Base-by-base conservation (phyloP, 2,888 invertebrate species). In the Yponomeuta plumbellus region DNA sequence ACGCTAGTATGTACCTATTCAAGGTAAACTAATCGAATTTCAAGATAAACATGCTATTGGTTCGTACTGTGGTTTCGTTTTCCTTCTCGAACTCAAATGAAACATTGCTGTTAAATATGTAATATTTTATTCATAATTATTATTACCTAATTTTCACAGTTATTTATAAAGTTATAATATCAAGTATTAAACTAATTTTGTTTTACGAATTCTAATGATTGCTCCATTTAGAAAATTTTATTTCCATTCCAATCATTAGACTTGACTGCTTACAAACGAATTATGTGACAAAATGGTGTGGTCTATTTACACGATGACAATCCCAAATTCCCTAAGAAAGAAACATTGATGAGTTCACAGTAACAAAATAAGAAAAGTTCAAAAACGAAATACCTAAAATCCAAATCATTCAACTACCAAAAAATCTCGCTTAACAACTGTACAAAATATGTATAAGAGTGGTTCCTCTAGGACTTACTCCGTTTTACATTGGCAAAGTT, bases 311-410 rank as follows among this genome's bases (percentile, higher is more conserved):
- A 93, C 92, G 93, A 85, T 82, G 86, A 93, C 92, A 86, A 93
- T 93, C 93, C 93, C 93, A 92, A 61, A 93, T 93, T 93, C 92
- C 93, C 93, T 93, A 93, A 52, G 44, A 52, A 52, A 52, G 93
- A 93, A 80, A 93, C 93, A 93, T 93, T 93, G 93, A 93, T 93
- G 92, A 92, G 92, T 93, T 92, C 92, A 93, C 93, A 92, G 85
- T 92, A 93, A 93, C 90, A 93, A 93, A 52, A 52, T 52, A 52
- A 52, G 44, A 52, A 91, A 82, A 80, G 77, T 77, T 84, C 80
- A 83, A 83, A 88, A 88, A 85, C 83, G 79, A 86, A 86, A 67
- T 82, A 78, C 82, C 17, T 82, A 88, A 85, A 84, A 87, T 86
- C 84, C 86, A 88, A 86, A 85, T 83, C 82, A 85, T 87, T 88